Percentiles rank a stretch among this genome's conserved stretches.
These are phyloP conservation scores for Antennarius striatus DNA, from an alignment of 2,113 vertebrate genomes.

Conservation along the genomic window DNA sequence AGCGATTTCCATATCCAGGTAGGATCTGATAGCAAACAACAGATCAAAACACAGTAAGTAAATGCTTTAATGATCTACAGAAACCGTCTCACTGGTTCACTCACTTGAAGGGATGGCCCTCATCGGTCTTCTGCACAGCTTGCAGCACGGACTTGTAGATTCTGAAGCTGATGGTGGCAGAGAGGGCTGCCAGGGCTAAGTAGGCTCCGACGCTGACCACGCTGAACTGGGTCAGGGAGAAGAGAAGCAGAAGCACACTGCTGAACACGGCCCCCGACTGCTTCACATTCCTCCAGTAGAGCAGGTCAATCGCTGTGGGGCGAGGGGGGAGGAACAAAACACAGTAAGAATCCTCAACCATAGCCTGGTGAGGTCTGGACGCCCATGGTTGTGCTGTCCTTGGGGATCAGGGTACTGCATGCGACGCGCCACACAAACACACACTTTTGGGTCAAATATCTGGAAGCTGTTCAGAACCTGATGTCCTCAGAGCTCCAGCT, in stretches of 20 bases:
- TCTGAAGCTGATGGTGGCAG: slow-evolving; percentile 98
- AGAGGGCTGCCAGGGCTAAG: slow-evolving; percentile 93
- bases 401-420: slow-evolving; percentile 15
- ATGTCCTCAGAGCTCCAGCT: slow-evolving; percentile 50
- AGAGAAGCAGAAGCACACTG: slow-evolving; percentile 92
- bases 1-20: slow-evolving; percentile 94
- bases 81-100: slow-evolving; percentile 4
- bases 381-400: too few relatives aligned
- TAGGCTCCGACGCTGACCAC: slow-evolving; percentile 97
- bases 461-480: slow-evolving; percentile 60
- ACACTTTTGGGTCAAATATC: slow-evolving; percentile 70
- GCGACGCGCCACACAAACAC: slow-evolving; percentile 18
- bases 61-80: neutral
- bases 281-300: slow-evolving; percentile 98
- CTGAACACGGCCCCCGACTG: slow-evolving; percentile 93
- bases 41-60: neutral
- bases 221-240: slow-evolving; percentile 99
- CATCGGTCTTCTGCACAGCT: slow-evolving; percentile 98
- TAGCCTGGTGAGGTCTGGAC: neutral
- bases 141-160: slow-evolving; percentile 99
- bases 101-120: slow-evolving; percentile 99
- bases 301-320: slow-evolving; percentile 89
- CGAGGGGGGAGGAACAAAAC: slow-evolving; percentile 43
- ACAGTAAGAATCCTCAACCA: slow-evolving; percentile 19
- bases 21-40: slow-evolving; percentile 79